Base-by-base conservation (phyloP, 2,888 invertebrate genomes). In the Andrena camellia region DNA sequence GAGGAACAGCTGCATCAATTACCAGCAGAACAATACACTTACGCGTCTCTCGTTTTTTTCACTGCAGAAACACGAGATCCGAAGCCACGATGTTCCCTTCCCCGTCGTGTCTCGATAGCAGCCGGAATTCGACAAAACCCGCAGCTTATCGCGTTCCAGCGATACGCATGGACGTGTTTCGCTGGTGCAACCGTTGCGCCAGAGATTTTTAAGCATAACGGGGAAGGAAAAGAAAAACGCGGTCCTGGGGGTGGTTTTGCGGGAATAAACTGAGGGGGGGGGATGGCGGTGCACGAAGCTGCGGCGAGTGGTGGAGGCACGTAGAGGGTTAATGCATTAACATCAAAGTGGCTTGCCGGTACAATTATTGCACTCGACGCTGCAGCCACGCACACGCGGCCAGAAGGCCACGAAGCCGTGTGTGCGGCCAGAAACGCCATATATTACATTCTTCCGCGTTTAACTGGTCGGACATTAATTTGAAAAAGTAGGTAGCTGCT, bases 311-410 rank as follows among this genome's bases (percentile, higher is more conserved):
- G 83, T 54, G 57, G 77, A 76, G 80, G 87, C 84, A 85, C 86
- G 83, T 79, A 80, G 86, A 89, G 89, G 91, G 91, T 92, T 93
- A 92, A 93, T 93, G 91, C 92, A 93, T 93, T 92, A 92, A 92
- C 92, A 93, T 93, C 92, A 93, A 93, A 93, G 93, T 91, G 89
- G 90, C 89, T 90, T 84, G 87, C 86, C 71, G 88, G 89, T 90
- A 90, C 92, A 92, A 92, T 92, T 91, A 93, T 93, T 92, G 91
- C 91, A 90, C 90, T 91, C 91, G 87, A 90, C 89, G 89, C 86
- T 84, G 86, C 81, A 48, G 82, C 83, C 75, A 71, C 77, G 68
- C 78, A 69, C 42, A 48, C 60, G 52, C 67, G 57, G 29, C 35
- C 57, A 50, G 33, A 23, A 33, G 59, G 60, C 52, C 62, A 72